A percentile compares a stretch with the other conserved stretches of the same genome.
These are phyloP conservation scores for Isotomurus palustris DNA, from an alignment of 2,888 invertebrate genomes.

Conservation along the genomic window DNA sequence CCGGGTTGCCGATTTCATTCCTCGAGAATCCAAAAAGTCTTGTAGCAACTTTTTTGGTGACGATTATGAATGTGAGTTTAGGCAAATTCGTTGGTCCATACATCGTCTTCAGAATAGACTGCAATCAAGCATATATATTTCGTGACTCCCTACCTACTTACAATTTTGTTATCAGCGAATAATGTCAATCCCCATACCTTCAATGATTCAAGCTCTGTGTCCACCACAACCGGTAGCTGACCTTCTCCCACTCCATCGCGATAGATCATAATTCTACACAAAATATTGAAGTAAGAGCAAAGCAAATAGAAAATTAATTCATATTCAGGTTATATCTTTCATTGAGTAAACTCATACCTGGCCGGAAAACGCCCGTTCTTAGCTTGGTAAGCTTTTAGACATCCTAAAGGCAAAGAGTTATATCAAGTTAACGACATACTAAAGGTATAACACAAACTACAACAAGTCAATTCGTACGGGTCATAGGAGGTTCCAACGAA, in stretches of 20 bases:
- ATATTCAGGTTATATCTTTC: too few species aligned
- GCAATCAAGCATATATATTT: background rate
- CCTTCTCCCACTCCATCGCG: slow-evolving; percentile 93
- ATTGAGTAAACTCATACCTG: too few species aligned
- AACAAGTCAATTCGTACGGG: too few species aligned
- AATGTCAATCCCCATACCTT: slow-evolving; percentile 48
- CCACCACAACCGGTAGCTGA: slow-evolving; percentile 63
- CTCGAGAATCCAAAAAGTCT: slow-evolving; percentile 38
- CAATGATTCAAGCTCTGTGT: slow-evolving; percentile 76
- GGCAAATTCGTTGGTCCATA: background rate
- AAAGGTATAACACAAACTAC: too few species aligned
- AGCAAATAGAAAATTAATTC: too few species aligned
- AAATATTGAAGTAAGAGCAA: too few species aligned
- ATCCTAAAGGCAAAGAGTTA: background rate
- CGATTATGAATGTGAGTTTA: slow-evolving; percentile 70
- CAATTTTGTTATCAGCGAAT: background rate
- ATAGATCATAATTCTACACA: slow-evolving; percentile 76
- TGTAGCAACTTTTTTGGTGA: slow-evolving; percentile 76
- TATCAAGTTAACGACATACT: too few species aligned
- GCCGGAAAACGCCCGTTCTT: too few species aligned
- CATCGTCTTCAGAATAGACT: background rate
- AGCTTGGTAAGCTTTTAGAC: background rate
- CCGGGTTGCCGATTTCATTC: slow-evolving; percentile 55
- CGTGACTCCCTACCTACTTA: background rate
- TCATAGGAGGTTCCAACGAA: too few species aligned